Evolutionary conservation across 53 echinoderm and acorn worm genomes (phyloP).

Genomic region (Stichopus horrens): DNA sequence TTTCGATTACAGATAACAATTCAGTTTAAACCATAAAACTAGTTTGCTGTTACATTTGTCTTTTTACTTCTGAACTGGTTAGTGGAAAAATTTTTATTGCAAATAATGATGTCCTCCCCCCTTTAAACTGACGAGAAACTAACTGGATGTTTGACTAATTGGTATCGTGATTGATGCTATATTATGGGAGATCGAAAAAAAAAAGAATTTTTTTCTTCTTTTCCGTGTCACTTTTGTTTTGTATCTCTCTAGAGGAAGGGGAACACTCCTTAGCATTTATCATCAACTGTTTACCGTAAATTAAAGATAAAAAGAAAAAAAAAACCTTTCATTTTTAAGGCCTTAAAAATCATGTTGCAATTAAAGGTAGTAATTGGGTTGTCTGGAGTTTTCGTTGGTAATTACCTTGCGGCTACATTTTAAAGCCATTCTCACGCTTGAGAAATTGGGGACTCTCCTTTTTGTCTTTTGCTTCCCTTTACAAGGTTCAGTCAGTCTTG

Average conservation of each 20-base stretch:
- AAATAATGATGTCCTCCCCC: neutral
- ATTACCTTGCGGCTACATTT: constrained; percentile 5
- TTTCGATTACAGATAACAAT: too few species aligned
- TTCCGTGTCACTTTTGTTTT: neutral
- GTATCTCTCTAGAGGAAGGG: constrained; percentile 3
- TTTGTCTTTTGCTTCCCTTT: neutral
- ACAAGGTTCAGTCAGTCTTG: neutral
- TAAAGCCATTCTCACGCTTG: neutral
- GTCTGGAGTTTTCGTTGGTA: constrained; percentile 14
- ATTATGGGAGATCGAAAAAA: neutral
- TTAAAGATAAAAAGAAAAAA: constrained; percentile 37
- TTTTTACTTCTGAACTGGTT: too few species aligned
- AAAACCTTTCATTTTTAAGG: constrained; percentile 17
- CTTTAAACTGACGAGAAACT: neutral
- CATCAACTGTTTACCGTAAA: constrained; percentile 23
- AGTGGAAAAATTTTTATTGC: too few species aligned
- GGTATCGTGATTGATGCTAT: neutral
- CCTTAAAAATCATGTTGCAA: constrained; percentile 30
- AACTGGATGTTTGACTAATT: constrained; percentile 4
- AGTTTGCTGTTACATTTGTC: too few species aligned
- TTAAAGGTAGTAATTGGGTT: constrained; percentile 32
- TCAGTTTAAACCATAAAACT: too few species aligned
- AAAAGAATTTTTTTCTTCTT: neutral
- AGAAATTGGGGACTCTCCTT: neutral
- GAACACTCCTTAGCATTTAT: constrained; percentile 14